These are phyloP conservation scores for Colius striatus DNA, from an alignment of 2,113 vertebrate genomes.

Conservation along the genomic window DNA sequence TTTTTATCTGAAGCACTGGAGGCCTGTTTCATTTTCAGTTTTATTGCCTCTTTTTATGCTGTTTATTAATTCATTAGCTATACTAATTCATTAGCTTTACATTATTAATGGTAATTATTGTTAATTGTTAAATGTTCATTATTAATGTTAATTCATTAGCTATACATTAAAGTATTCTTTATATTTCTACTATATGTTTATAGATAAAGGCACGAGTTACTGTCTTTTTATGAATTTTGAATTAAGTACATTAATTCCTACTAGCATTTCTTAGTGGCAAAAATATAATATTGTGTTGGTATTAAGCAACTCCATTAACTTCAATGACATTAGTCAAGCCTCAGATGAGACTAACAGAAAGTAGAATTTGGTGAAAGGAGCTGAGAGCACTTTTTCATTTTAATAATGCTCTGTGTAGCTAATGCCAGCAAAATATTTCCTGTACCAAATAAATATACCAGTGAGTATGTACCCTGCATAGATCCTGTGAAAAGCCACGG, in stretches of 20 bases:
- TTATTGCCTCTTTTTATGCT: neutral
- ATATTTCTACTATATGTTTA: neutral
- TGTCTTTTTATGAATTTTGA: neutral
- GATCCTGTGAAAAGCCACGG: neutral
- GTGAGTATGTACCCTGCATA: neutral
- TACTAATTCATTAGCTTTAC: neutral
- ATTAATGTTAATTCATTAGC: neutral
- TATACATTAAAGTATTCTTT: neutral
- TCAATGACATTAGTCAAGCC: neutral
- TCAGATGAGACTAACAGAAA: neutral
- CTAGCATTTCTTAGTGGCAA: neutral
- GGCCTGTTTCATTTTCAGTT: neutral
- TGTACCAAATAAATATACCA: neutral
- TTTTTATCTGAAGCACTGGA: constrained; percentile 2
- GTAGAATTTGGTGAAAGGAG: neutral
- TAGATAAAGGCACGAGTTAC: neutral
- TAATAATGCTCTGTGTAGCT: neutral
- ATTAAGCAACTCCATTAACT: neutral
- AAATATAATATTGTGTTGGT: neutral
- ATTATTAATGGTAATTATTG: constrained; percentile 7
- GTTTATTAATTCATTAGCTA: constrained; percentile 13
- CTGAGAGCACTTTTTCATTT: neutral
- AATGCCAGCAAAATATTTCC: neutral
- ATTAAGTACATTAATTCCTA: neutral
- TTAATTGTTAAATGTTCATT: constrained; percentile 29